Percentiles rank a stretch among this genome's conserved stretches.
These are phyloP conservation scores for Agelas oroides DNA, from an alignment of 37 sponge, comb jelly and placozoan species.

Conservation along the genomic window DNA sequence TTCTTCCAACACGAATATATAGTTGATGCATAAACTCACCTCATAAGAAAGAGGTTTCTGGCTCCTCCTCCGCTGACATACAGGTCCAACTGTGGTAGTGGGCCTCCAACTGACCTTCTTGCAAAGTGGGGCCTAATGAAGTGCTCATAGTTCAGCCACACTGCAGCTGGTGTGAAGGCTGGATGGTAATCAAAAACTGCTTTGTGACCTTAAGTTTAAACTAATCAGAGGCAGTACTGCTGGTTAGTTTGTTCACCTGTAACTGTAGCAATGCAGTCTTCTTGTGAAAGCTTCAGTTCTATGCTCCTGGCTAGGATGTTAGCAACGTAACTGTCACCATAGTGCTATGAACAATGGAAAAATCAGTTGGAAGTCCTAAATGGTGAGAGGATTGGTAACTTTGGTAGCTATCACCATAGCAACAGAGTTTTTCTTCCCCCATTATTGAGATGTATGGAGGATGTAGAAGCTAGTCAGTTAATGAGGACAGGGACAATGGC, in stretches of 20 bases:
- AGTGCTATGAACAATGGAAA: slow-evolving; percentile 11
- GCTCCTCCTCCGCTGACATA: slow-evolving; percentile 87
- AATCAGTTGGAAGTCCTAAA: neutral
- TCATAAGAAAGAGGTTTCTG: slow-evolving; percentile 51
- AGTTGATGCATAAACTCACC: slow-evolving; percentile 3
- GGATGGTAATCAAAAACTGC: too few relatives aligned
- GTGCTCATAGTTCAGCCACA: slow-evolving; percentile 28
- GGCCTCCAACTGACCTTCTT: neutral
- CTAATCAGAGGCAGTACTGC: neutral
- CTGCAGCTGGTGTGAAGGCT: slow-evolving; percentile 69
- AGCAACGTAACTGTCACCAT: slow-evolving; percentile 35
- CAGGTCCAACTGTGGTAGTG: slow-evolving; percentile 16
- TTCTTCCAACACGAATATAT: too few relatives aligned
- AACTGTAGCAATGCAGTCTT: slow-evolving; percentile 55
- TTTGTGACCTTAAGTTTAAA: too few relatives aligned
- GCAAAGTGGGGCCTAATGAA: slow-evolving; percentile 41
- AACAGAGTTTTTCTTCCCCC: neutral
- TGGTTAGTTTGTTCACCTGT: slow-evolving; percentile 49
- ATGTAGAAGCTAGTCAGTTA: too few relatives aligned
- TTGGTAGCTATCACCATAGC: neutral
- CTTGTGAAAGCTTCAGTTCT: slow-evolving; percentile 20
- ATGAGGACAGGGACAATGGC: too few relatives aligned
- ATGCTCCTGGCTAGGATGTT: neutral
- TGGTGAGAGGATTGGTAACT: neutral
- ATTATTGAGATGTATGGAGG: too few relatives aligned